phyloP scores from a whole-genome alignment of 2,113 vertebrate species.

The Tringa solitaria region DNA sequence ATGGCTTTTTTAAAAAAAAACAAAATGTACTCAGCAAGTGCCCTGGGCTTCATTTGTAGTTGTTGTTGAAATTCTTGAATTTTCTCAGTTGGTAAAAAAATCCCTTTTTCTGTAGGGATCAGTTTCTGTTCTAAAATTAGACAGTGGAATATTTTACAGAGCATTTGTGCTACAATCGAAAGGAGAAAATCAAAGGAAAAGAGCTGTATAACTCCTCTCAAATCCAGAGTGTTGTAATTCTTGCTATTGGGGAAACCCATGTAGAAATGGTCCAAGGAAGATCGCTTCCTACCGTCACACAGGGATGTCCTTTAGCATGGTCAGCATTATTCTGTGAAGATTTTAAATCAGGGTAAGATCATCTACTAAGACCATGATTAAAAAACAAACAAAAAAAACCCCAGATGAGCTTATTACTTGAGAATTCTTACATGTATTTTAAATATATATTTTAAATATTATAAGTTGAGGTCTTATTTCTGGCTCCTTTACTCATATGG shows the following conservation, averaged over 20 bases:
- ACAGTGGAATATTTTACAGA: background rate
- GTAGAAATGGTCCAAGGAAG: background rate
- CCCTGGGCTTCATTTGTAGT: conserved; percentile 21
- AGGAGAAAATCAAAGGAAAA: background rate
- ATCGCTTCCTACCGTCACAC: background rate
- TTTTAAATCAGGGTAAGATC: background rate
- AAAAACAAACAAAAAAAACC: background rate
- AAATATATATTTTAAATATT: background rate
- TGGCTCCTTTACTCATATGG: background rate
- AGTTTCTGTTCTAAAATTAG: conserved; percentile 25
- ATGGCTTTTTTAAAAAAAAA: conserved; percentile 15
- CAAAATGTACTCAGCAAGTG: conserved; percentile 26
- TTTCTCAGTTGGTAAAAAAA: conserved; percentile 42
- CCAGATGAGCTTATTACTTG: background rate
- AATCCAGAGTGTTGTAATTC: background rate
- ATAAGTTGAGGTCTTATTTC: background rate
- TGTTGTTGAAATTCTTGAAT: conserved; percentile 5
- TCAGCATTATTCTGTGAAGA: background rate
- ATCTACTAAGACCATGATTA: background rate
- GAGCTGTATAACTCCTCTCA: background rate
- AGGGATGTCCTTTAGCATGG: background rate
- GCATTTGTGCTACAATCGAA: background rate
- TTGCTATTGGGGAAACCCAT: background rate
- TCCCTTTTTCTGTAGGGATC: conserved; percentile 1
- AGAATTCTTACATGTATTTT: background rate